Evolutionary conservation across 1,140 invertebrate species (phyloP), one percentile per base, ranked within the genome.

Genomic region (Leucophenga varia): DNA sequence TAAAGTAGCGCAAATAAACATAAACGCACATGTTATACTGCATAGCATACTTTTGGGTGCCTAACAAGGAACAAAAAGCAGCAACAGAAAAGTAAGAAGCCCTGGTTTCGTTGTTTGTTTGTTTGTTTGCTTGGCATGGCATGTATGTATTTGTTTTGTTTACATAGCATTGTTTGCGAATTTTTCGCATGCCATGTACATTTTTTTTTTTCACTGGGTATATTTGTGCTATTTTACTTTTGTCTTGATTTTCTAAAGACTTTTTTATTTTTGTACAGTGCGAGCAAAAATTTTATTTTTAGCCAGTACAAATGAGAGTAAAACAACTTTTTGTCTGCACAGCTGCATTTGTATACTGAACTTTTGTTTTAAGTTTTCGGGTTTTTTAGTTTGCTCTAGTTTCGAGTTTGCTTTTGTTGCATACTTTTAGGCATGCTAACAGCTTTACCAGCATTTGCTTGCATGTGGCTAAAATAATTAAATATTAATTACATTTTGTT

Each of bases 41-140:
- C 55, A 48, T 57, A 64, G 48, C 61, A 64, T 51, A 61, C 61
- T 65, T 65, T 64, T 46, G 36, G 45, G 51, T n/a, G n/a, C 57
- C 49, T 44, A 6, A n/a, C 6, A 19, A 16, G 43, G 10, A 25
- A 25, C 22, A 25, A 25, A n/a, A n/a, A n/a, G n/a, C n/a, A n/a
- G n/a, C n/a, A n/a, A n/a, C n/a, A n/a, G n/a, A n/a, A n/a, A n/a
- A n/a, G n/a, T n/a, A n/a, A n/a, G n/a, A n/a, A n/a, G n/a, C 10
- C 22, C 22, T 25, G 22, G 22, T 25, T 25, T 25, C 22, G 10
- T 25, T 5, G 5, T 16, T 3, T 35, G 43, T 44, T 16, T 36
- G 43, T 44, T n/a, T 13, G 19, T 30, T 42, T 13, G 37, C 4
- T 18, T 52, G n/a, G n/a, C n/a, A n/a, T n/a, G n/a, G 22, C 31